These are phyloP conservation scores for Sebastes taczanowskii DNA, from an alignment of 2,797 vertebrate species.

Conservation along the genomic window DNA sequence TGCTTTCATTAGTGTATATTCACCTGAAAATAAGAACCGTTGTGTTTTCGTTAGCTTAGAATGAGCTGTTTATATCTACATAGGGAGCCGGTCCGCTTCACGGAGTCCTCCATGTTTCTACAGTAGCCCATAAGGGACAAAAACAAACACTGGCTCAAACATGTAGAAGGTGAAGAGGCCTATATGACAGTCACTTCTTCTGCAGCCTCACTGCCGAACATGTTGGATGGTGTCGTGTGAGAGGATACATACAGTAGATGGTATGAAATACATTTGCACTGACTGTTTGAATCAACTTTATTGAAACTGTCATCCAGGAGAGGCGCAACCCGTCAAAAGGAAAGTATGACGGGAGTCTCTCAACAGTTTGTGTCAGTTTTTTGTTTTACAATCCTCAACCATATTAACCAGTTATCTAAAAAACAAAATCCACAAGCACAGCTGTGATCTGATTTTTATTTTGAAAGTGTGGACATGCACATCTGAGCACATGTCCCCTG, in stretches of 20 bases:
- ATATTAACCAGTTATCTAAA: background rate
- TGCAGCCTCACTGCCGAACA: too few species aligned
- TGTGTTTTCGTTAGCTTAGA: too few species aligned
- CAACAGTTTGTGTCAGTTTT: conserved; percentile 7
- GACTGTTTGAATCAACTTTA: conserved; percentile 32
- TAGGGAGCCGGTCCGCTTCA: too few species aligned
- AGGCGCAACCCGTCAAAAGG: background rate
- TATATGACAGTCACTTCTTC: too few species aligned
- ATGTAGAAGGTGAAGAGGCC: too few species aligned
- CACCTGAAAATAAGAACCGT: too few species aligned
- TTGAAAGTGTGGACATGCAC: background rate
- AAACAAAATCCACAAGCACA: background rate
- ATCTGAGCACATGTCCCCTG: background rate
- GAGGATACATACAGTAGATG: background rate
- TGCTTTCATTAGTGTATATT: too few species aligned
- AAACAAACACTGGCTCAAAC: too few species aligned
- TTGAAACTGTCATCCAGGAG: conserved; percentile 20
- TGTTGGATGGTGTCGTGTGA: background rate
- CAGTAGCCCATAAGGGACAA: too few species aligned
- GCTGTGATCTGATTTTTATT: background rate
- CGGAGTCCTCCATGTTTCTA: too few species aligned
- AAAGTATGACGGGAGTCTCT: background rate
- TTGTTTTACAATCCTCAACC: conserved; percentile 23
- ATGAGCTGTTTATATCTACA: too few species aligned
- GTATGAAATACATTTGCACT: background rate